Base-by-base conservation (phyloP, 2,797 vertebrate genomes). In the Adelosebastes latens region DNA sequence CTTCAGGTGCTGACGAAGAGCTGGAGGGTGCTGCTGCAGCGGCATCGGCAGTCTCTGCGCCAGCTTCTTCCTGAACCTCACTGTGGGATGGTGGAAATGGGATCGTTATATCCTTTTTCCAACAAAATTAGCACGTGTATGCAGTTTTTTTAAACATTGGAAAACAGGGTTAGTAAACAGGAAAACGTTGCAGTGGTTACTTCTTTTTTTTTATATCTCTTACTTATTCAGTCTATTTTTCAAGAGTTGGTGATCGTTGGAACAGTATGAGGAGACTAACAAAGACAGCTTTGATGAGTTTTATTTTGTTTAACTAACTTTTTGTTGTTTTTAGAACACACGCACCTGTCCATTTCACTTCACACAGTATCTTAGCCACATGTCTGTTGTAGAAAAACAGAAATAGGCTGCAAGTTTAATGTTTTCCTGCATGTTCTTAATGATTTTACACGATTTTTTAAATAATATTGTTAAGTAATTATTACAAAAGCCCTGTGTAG, bases 1-100 rank as follows among this genome's bases (percentile, higher is more conserved):
- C 85, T 22, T 90, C 91, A 0, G 93, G 92, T 70, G 89, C 88
- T 13, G 95, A 83, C 2, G 90, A 87, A 66, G 95, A 84, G 24
- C 87, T 79, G 74, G 92, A 93, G 58, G 95, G 94, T 76, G 93
- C 22, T 39, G 67, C 81, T 5, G 94, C 73, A 18, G 79, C 64
- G 2, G 80, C 75, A 8, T 53, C 75, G 1, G 42, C 72, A 53
- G 85, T 80, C 49, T 87, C 88, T 0, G 82, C 49, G 1, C 73
- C 68, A 3, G 77, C 82, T 31, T 27, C 84, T 72, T 93, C 93
- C 64, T 87, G 86, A 52, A 86, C 13, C 8, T 95, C 95, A 73
- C 96, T 96, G 91, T 60, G 32, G 58, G 84, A 60, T 82, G 5
- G 31, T 0, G 0, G 12, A 69, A 18, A 22, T 16, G 20, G 39